These are phyloP conservation scores for Vombatus ursinus DNA, from an alignment of 2,113 vertebrate genomes.

Conservation along the genomic window DNA sequence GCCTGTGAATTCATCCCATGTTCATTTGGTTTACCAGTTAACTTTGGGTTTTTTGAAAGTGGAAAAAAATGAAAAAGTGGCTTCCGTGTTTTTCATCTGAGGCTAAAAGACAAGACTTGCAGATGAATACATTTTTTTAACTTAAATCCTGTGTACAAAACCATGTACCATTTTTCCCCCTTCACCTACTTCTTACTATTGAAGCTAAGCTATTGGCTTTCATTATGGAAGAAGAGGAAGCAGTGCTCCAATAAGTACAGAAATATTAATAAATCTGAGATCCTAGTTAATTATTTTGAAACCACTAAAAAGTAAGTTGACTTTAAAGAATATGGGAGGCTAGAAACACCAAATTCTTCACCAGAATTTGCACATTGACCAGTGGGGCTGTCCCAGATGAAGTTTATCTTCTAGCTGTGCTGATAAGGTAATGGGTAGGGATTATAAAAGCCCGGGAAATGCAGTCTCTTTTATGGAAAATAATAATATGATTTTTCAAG, in stretches of 20 bases:
- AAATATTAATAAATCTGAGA: not conserved
- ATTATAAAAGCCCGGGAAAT: conserved; percentile 23
- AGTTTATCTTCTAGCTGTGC: conserved; percentile 11
- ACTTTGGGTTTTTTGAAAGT: conserved; percentile 36
- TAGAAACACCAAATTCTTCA: not conserved
- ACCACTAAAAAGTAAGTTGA: not conserved
- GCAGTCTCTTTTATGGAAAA: not conserved
- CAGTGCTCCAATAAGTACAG: not conserved
- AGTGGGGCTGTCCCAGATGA: not conserved
- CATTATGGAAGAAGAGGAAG: not conserved
- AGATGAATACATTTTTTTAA: not conserved
- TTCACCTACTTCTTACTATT: not conserved
- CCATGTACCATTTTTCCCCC: not conserved
- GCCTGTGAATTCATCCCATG: conserved; percentile 13
- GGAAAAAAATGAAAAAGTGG: conserved; percentile 38
- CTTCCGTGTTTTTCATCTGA: not conserved
- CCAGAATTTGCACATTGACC: not conserved
- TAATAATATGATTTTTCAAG: conserved; percentile 21
- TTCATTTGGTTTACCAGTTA: conserved; percentile 52
- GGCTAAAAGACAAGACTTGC: conserved; percentile 22
- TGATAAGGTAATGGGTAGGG: not conserved
- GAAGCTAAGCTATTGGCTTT: not conserved
- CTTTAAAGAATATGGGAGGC: not conserved
- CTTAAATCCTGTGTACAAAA: conserved; percentile 39
- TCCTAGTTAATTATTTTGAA: not conserved